These are phyloP conservation scores for Limosa lapponica DNA, from an alignment of 2,797 vertebrate species.

Conservation along the genomic window DNA sequence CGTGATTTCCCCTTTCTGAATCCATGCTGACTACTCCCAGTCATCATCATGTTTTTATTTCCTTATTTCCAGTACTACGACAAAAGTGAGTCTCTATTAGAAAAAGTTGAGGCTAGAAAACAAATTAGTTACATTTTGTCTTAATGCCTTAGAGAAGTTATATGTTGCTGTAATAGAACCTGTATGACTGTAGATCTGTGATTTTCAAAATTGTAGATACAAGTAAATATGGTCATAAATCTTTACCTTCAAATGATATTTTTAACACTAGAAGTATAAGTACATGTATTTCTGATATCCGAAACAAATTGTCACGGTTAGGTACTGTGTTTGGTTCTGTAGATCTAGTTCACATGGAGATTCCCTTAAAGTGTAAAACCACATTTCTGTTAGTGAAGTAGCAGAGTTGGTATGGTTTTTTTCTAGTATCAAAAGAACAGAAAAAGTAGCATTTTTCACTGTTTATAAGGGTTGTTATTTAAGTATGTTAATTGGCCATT, in stretches of 20 bases:
- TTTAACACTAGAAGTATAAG: not conserved
- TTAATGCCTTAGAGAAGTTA: not conserved
- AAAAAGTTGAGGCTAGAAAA: not conserved
- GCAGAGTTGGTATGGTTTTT: not conserved
- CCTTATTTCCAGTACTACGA: not conserved
- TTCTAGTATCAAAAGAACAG: not conserved
- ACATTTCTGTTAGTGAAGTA: not conserved
- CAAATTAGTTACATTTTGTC: not conserved
- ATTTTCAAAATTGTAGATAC: not conserved
- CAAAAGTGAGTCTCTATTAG: not conserved
- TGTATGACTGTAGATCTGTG: not conserved
- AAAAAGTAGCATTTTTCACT: not conserved
- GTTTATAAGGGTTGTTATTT: conserved; percentile 34
- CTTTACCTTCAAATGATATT: not conserved
- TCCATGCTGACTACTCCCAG: not conserved
- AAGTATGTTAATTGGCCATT: conserved; percentile 63
- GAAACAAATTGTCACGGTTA: not conserved
- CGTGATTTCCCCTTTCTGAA: not conserved
- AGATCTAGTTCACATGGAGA: not conserved
- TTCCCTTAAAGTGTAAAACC: not conserved
- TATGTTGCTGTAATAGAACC: not conserved
- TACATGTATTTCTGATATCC: not conserved
- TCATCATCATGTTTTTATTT: not conserved
- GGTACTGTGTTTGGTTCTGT: not conserved
- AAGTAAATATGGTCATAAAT: not conserved